A percentile compares a stretch with the other conserved stretches of the same genome.
Conservation (phyloP, 2,888 invertebrate species). For the Pharmacophagus antenor region DNA sequence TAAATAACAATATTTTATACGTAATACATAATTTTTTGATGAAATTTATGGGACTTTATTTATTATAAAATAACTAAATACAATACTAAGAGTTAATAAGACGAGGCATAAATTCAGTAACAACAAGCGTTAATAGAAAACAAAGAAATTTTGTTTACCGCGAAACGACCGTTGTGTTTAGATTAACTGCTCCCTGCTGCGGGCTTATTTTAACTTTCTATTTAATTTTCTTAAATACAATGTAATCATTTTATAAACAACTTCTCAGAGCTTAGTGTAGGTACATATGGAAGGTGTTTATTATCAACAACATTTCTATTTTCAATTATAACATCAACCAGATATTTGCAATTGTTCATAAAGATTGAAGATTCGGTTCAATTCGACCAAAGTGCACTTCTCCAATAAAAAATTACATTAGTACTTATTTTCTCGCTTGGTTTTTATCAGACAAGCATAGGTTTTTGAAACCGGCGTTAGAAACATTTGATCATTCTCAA, state of each 20-base stretch:
- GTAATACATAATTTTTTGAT: neutral
- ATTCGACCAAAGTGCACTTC: too few species aligned
- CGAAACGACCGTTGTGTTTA: neutral
- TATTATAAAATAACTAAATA: neutral
- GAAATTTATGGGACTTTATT: too few species aligned
- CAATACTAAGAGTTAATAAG: neutral
- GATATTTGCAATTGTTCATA: too few species aligned
- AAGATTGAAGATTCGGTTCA: too few species aligned
- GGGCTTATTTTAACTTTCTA: conserved; percentile 6
- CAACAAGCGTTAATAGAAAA: conserved; percentile 1
- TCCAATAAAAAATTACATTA: too few species aligned
- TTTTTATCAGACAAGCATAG: too few species aligned
- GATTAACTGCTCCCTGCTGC: neutral
- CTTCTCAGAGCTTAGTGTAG: neutral
- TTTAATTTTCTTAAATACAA: conserved; percentile 1
- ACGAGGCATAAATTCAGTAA: neutral
- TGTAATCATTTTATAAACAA: neutral
- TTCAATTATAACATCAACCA: too few species aligned
- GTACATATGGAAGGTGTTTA: neutral
- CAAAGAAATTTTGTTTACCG: neutral
- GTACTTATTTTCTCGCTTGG: too few species aligned
- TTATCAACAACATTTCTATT: neutral
- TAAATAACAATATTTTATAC: neutral
- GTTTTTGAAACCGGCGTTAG: too few species aligned
- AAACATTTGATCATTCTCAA: too few species aligned